Evolutionary conservation across 2,888 invertebrate species (phyloP), one percentile per base, ranked within the genome.

Genomic region (Cyclophora punctaria): DNA sequence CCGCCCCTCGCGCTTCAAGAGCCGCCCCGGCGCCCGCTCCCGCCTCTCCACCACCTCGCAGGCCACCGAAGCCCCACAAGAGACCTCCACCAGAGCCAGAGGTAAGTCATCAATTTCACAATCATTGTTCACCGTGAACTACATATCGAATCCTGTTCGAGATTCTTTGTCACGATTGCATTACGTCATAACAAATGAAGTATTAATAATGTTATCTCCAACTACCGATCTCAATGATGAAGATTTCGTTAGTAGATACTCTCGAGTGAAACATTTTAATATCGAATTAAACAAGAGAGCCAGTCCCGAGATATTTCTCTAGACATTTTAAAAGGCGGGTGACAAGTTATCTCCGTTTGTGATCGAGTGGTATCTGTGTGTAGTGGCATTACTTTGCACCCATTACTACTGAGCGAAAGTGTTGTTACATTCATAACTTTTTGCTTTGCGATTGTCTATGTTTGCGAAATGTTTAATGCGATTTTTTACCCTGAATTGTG

Each of bases 71-170:
- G 73, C 89, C 0, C 80, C 88, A 0, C 76, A 75, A 46, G 89
- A 89, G 57, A 77, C 83, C 0, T 80, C 85, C 35, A 86, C 89
- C 3, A 87, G 84, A 79, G 75, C 75, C 34, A 85, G 91, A 82
- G 88, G 89, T 89, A 81, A 81, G 64, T 48, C 35, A 50, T 50
- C 56, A 48, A 53, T 57, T 55, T 48, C 44, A 56, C 51, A 49
- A 62, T 52, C 44, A 54, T 55, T 5, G 37, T 51, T 59, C 51
- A 58, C 66, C 61, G 48, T 69, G 59, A 64, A 64, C 61, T 61
- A 64, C 54, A 58, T 62, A 48, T 35, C 46, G 51, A 59, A 60
- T 62, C 58, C 51, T 53, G 55, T 59, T 63, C 52, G 52, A 58
- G 54, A 63, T 58, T 61, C 55, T 51, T 51, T 46, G 46, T 47